phyloP scores from a whole-genome alignment of 2,113 vertebrate genomes.

The mouse (Mus musculus) region GRCm39 chr16:54854001-54854500 shows the following conservation, averaged over 20 bases:
- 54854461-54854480: neutral
- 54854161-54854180: slow-evolving; percentile 52
- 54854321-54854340: neutral
- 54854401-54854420: neutral
- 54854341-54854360: neutral
- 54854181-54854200: slow-evolving; percentile 54
- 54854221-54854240: slow-evolving; percentile 70
- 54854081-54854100: neutral
- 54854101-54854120: neutral
- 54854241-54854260: slow-evolving; percentile 50
- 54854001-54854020: neutral
- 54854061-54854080: slow-evolving; percentile 39
- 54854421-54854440: neutral
- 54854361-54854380: neutral
- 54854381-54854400: neutral
- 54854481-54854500: rapidly evolving
- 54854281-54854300: slow-evolving; percentile 51
- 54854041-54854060: neutral
- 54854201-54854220: slow-evolving; percentile 39
- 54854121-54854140: slow-evolving; percentile 12
- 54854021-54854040: slow-evolving; percentile 38
- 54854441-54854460: neutral
- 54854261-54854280: neutral
- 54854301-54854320: neutral
- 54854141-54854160: slow-evolving; percentile 35